Conservation (phyloP, 2,113 vertebrate species). For the Macquaria ambigua region DNA sequence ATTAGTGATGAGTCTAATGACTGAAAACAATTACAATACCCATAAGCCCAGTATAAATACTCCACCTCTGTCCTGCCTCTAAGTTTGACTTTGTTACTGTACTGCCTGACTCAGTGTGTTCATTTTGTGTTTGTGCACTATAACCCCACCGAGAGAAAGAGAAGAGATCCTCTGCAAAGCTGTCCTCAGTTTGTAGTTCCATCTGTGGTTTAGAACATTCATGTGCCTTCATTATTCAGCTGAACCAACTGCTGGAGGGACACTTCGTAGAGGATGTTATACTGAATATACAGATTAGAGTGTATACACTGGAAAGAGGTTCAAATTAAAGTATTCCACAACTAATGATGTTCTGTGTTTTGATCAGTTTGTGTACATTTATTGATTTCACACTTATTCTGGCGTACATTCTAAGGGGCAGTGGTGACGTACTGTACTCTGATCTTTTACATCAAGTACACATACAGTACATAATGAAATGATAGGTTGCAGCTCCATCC, state of each 20-base stretch:
- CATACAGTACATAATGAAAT: no score
- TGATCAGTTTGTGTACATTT: not conserved
- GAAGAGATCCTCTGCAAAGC: not conserved
- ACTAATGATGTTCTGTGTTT: not conserved
- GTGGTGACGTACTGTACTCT: not conserved
- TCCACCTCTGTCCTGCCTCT: not conserved
- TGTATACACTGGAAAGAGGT: constrained; percentile 53
- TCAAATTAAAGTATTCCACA: constrained; percentile 20
- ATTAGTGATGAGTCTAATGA: not conserved
- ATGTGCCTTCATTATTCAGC: constrained; percentile 49
- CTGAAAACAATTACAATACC: not conserved
- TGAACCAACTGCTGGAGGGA: constrained; percentile 22
- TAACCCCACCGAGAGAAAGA: not conserved
- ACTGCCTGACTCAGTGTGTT: not conserved
- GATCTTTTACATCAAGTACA: not conserved
- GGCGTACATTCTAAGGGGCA: not conserved
- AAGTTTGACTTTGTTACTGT: constrained; percentile 5
- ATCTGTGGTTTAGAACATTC: not conserved
- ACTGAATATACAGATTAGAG: not conserved
- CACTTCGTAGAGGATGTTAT: constrained; percentile 22
- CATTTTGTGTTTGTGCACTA: constrained; percentile 13
- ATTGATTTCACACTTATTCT: no score
- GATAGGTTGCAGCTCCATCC: no score
- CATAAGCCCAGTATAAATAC: not conserved
- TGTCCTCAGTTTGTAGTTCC: not conserved